Conservation (phyloP, 2,113 vertebrate species). For the Python bivittatus region DNA sequence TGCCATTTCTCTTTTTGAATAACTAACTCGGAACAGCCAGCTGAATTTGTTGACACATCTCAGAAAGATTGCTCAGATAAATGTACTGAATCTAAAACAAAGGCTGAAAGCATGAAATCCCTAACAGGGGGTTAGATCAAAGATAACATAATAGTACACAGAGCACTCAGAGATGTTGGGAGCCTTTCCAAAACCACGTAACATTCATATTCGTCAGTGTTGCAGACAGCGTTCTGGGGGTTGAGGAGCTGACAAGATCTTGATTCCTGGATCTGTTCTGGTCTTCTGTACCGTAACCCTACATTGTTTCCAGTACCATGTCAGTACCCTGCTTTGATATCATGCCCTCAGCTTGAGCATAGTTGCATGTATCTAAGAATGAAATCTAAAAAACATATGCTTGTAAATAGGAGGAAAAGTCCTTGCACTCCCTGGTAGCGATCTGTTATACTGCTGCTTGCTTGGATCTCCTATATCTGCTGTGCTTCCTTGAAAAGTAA, state of each 20-base stretch:
- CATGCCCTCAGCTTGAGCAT: constrained; percentile 4
- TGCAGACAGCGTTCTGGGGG: constrained; percentile 66
- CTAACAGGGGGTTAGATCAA: constrained; percentile 70
- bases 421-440: neutral
- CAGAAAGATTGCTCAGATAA: constrained; percentile 65
- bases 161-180: constrained; percentile 64
- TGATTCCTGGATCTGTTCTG: constrained; percentile 52
- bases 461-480: constrained; percentile 18
- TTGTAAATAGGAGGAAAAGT: neutral
- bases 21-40: constrained; percentile 60
- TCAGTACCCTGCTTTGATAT: constrained; percentile 27
- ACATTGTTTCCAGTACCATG: constrained; percentile 38
- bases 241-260: constrained; percentile 67
- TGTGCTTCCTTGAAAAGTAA: constrained; percentile 31
- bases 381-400: neutral
- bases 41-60: constrained; percentile 71
- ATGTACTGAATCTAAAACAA: constrained; percentile 70
- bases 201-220: constrained; percentile 66
- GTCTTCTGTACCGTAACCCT: constrained; percentile 23
- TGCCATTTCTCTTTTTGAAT: neutral
- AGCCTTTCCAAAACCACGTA: constrained; percentile 65
- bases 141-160: constrained; percentile 69
- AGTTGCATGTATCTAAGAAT: neutral
- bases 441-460: constrained; percentile 5
- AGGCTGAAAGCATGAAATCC: constrained; percentile 71